Conservation (phyloP, 2,888 invertebrate species). For the Eristalis arbustorum region DNA sequence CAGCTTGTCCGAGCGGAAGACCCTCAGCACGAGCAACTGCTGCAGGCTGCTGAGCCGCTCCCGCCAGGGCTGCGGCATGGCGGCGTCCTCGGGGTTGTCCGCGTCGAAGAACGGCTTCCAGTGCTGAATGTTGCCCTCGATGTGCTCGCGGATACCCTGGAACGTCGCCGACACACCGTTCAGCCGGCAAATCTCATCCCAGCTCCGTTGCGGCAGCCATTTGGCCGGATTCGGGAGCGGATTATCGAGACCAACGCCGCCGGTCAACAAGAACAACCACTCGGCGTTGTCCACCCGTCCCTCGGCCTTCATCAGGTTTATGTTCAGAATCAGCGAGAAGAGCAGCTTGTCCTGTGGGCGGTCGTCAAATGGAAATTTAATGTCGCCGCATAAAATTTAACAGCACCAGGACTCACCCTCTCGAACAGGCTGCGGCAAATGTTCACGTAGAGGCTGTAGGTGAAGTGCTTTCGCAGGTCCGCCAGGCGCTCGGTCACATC, state of each 20-base stretch:
- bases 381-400: slow-evolving; percentile 32
- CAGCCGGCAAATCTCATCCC: slow-evolving; percentile 89
- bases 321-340: slow-evolving; percentile 88
- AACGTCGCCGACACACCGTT: slow-evolving; percentile 80
- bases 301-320: slow-evolving; percentile 86
- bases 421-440: slow-evolving; percentile 97
- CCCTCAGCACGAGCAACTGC: slow-evolving; percentile 88
- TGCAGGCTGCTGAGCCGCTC: slow-evolving; percentile 85
- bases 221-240: slow-evolving; percentile 85
- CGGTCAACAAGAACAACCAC: slow-evolving; percentile 94
- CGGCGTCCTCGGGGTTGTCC: slow-evolving; percentile 86
- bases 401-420: no score
- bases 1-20: slow-evolving; percentile 93
- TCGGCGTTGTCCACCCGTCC: slow-evolving; percentile 84
- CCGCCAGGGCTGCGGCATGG: slow-evolving; percentile 87
- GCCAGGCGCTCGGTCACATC: slow-evolving; percentile 87
- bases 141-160: slow-evolving; percentile 85
- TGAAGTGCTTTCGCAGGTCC: slow-evolving; percentile 90
- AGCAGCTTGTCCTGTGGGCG: slow-evolving; percentile 89
- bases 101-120: slow-evolving; percentile 91
- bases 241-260: slow-evolving; percentile 90
- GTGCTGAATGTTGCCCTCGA: slow-evolving; percentile 80
- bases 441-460: slow-evolving; percentile 93
- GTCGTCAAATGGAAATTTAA: slow-evolving; percentile 31
- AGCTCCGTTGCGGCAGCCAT: slow-evolving; percentile 87